Conservation (phyloP, 2,113 vertebrate genomes). For the Campylomormyrus tamandua region DNA sequence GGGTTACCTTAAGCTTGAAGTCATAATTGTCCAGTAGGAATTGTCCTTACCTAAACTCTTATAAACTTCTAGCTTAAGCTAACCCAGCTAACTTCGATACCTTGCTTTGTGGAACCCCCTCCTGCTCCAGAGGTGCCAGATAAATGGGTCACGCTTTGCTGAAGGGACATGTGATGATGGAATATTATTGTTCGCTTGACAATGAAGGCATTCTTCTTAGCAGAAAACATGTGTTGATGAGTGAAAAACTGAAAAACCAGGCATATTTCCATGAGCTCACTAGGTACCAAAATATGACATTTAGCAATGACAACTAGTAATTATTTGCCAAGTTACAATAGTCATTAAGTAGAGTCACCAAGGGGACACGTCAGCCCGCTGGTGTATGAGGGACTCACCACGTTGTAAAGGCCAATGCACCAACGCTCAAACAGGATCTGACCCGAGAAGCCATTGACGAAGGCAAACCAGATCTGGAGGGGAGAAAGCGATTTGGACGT, state of each 20-base stretch:
- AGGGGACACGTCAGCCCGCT: background rate
- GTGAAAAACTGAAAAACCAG: background rate
- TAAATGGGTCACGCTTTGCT: background rate
- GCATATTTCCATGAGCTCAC: background rate
- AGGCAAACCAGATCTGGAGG: conserved; percentile 93
- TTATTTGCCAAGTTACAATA: background rate
- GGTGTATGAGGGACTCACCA: conserved; percentile 59
- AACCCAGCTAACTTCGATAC: background rate
- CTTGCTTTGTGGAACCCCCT: background rate
- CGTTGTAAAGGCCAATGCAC: conserved; percentile 79
- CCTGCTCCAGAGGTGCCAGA: background rate
- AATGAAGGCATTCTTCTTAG: background rate
- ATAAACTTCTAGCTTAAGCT: background rate
- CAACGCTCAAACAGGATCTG: conserved; percentile 80
- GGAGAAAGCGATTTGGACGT: conserved; percentile 36
- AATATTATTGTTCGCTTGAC: background rate
- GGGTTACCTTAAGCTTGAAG: background rate
- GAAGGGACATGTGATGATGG: background rate
- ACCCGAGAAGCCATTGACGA: conserved; percentile 88
- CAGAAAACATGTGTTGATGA: background rate
- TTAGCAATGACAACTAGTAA: background rate
- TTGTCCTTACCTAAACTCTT: background rate
- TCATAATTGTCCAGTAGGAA: background rate
- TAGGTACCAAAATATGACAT: background rate
- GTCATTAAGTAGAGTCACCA: background rate